These are phyloP conservation scores for Phrynocephalus forsythii DNA, from an alignment of 2,797 vertebrate species.

Conservation along the genomic window DNA sequence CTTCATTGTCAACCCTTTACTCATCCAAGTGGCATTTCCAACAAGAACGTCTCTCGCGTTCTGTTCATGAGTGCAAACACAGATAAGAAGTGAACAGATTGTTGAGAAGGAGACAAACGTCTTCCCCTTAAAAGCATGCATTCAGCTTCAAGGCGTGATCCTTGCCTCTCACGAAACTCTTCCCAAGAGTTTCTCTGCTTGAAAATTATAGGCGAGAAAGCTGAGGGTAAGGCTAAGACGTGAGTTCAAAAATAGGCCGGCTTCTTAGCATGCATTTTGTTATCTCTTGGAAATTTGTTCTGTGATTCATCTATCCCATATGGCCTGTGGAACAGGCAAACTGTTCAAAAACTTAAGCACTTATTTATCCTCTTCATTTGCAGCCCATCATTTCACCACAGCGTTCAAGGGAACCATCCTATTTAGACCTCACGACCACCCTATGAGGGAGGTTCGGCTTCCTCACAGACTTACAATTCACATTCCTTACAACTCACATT, in stretches of 20 bases:
- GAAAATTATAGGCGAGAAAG: not conserved
- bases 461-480: no score
- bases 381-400: not conserved
- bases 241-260: not conserved
- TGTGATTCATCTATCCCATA: slow-evolving; percentile 16
- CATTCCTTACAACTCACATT: no score
- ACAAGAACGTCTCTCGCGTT: no score
- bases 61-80: no score
- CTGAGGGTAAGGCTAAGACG: not conserved
- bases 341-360: not conserved
- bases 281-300: not conserved
- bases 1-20: no score
- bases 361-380: not conserved
- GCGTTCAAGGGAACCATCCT: no score
- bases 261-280: not conserved
- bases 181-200: not conserved
- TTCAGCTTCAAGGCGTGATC: not conserved
- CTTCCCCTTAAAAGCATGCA: not conserved
- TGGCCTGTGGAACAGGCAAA: not conserved
- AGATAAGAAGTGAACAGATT: not conserved
- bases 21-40: no score
- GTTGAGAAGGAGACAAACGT: not conserved
- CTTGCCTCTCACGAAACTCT: not conserved
- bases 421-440: not conserved
- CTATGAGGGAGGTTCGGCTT: not conserved